Percentiles rank a stretch among this genome's conserved stretches.
phyloP scores from a whole-genome alignment of 2,797 vertebrate genomes.

The Prionace glauca region DNA sequence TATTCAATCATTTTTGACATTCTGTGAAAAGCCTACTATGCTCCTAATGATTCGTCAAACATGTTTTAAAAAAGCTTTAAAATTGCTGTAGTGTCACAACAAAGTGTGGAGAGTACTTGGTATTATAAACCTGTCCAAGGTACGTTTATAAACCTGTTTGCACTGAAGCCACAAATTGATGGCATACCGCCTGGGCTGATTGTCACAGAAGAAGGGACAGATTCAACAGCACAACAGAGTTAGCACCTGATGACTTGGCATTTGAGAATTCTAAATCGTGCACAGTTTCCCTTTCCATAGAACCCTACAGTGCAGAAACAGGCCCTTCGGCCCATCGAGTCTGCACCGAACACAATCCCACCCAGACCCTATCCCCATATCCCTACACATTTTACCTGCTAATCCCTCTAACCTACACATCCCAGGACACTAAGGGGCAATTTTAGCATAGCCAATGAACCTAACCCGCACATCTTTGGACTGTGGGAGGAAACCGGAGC shows the following conservation, averaged over 20 bases:
- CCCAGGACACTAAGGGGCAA: too few species aligned
- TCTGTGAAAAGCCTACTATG: background rate
- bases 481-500: too few species aligned
- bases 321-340: too few species aligned
- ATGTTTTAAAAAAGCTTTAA: background rate
- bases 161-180: background rate
- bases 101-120: background rate
- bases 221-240: background rate
- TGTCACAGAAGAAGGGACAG: background rate
- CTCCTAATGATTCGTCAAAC: background rate
- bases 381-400: too few species aligned
- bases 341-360: too few species aligned
- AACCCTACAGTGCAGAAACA: too few species aligned
- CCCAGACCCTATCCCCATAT: too few species aligned
- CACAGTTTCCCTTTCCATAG: background rate
- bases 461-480: too few species aligned
- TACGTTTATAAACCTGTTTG: background rate
- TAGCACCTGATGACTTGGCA: background rate
- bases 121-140: background rate
- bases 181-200: background rate
- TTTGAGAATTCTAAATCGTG: background rate
- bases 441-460: too few species aligned
- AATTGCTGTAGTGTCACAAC: background rate
- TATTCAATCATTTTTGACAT: background rate
- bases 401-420: too few species aligned